These are phyloP conservation scores for Quiscalus mexicanus DNA, from an alignment of 2,113 vertebrate species.

Conservation along the genomic window DNA sequence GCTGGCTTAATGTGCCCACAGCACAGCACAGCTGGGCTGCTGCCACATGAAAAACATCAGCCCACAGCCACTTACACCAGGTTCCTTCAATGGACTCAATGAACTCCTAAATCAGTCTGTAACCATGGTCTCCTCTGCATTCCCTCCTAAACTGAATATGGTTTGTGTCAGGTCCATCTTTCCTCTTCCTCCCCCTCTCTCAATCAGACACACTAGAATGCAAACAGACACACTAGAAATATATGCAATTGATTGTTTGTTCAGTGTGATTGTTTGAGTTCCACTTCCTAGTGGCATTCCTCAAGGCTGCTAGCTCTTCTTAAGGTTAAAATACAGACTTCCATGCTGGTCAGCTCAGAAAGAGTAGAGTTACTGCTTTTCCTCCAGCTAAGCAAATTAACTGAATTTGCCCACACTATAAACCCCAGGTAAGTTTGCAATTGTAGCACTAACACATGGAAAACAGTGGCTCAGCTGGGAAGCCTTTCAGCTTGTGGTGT, in stretches of 20 bases:
- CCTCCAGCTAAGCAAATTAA: neutral
- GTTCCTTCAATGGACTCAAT: neutral
- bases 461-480: fast-evolving
- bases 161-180: neutral
- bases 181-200: neutral
- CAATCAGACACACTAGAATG: neutral
- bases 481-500: neutral
- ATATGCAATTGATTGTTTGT: neutral
- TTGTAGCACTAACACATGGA: neutral
- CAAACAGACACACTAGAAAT: neutral
- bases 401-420: neutral
- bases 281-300: neutral
- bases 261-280: neutral
- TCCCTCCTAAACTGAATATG: neutral
- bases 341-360: neutral
- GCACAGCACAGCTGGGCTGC: neutral
- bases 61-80: neutral
- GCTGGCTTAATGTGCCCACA: neutral
- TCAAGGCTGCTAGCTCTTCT: neutral
- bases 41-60: neutral
- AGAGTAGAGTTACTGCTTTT: neutral
- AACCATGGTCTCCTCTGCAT: neutral
- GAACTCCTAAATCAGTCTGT: neutral
- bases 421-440: neutral
- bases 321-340: neutral